phyloP scores from a whole-genome alignment of 2,113 vertebrate genomes.

The Rallus limicola region DNA sequence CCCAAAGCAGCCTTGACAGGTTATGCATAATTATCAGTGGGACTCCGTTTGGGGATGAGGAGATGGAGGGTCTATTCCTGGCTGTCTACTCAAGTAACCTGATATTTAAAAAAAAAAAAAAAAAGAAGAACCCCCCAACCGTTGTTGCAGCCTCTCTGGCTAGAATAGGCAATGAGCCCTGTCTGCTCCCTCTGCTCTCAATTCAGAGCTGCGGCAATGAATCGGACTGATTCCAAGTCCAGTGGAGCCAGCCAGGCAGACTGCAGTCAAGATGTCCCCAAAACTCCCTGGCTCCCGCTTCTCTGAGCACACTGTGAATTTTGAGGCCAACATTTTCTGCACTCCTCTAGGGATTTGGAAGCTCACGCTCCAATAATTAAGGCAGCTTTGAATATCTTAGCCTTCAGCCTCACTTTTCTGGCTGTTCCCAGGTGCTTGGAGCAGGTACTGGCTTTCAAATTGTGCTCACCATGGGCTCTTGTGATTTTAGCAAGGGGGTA shows the following conservation, averaged over 20 bases:
- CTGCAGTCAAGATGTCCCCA: constrained; percentile 60
- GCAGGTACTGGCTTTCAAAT: not conserved
- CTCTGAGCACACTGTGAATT: not conserved
- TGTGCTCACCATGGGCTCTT: not conserved
- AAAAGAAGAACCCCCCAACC: not conserved
- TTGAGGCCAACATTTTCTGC: not conserved
- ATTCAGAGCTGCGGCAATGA: constrained; percentile 56
- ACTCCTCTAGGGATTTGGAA: not conserved
- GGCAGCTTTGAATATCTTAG: not conserved
- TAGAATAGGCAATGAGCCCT: constrained; percentile 47
- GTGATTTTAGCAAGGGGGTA: not conserved
- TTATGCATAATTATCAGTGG: not conserved
- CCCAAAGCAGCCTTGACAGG: not conserved
- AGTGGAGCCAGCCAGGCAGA: constrained; percentile 25
- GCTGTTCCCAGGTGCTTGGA: not conserved
- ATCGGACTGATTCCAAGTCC: constrained; percentile 45
- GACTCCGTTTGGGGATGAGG: not conserved
- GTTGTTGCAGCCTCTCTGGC: constrained; percentile 34
- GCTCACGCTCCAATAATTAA: constrained; percentile 34
- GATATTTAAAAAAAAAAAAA: not conserved
- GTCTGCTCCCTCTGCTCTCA: constrained; percentile 55
- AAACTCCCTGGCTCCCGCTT: not conserved
- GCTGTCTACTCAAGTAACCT: not conserved
- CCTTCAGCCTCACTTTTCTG: not conserved
- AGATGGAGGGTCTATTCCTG: not conserved